A percentile compares a stretch with the other conserved stretches of the same genome.
Evolutionary conservation across 1,140 invertebrate species (phyloP).

Genomic region (Lasioglossum albipes): DNA sequence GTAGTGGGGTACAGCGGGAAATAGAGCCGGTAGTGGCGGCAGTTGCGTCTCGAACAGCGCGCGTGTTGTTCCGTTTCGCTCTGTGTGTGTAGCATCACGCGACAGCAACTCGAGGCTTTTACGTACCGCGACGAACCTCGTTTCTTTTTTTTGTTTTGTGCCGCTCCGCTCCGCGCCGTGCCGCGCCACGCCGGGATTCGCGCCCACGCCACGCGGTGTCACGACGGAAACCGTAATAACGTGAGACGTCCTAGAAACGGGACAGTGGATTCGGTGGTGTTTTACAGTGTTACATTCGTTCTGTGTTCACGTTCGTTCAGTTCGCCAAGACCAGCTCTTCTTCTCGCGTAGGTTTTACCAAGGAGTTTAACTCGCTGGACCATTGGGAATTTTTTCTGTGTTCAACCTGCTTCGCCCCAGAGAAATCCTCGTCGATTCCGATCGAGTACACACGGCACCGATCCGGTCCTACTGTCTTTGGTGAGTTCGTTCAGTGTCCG

Average conservation of each 20-base stretch:
- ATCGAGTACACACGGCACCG: not conserved
- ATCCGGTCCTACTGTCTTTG: constrained; percentile 39
- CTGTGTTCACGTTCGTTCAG: constrained; percentile 35
- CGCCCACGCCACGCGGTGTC: constrained; percentile 11
- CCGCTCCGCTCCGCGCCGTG: constrained; percentile 21
- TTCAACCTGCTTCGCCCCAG: not conserved
- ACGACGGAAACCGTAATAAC: constrained; percentile 19
- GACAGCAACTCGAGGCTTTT: constrained; percentile 37
- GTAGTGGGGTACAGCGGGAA: constrained; percentile 36
- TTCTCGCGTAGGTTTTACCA: constrained; percentile 19
- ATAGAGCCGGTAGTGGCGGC: constrained; percentile 44
- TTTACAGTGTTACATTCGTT: constrained; percentile 30
- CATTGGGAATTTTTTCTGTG: constrained; percentile 28
- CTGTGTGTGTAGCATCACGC: constrained; percentile 38
- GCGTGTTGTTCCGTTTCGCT: constrained; percentile 59
- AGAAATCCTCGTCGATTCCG: not conserved
- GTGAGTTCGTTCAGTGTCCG: constrained; percentile 30
- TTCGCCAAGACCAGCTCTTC: constrained; percentile 1
- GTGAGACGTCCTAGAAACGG: constrained; percentile 30
- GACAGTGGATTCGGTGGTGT: constrained; percentile 47
- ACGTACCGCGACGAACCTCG: constrained; percentile 36
- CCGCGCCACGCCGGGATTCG: not conserved
- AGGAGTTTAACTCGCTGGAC: constrained; percentile 8
- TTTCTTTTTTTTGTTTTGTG: constrained; percentile 50
- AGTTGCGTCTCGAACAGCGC: constrained; percentile 72